Base-by-base conservation (phyloP, 2,113 vertebrate genomes). In the Cervus canadensis region DNA sequence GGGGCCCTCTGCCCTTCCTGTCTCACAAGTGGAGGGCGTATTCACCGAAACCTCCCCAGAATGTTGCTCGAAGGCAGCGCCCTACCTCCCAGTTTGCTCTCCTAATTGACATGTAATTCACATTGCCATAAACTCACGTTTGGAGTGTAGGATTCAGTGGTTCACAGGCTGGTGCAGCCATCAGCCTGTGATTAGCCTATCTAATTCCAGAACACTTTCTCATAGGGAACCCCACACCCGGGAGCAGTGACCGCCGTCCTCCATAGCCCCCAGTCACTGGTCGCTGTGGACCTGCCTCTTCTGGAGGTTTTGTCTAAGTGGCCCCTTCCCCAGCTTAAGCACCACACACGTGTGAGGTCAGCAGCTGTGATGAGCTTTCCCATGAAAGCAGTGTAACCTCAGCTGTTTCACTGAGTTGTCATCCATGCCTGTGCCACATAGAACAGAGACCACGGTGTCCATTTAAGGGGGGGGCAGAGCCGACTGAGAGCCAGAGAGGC, bases 221-320 rank as follows among this genome's bases (percentile, higher is more conserved):
- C 6, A 2, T 0, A 21, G 76, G 87, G 87, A 14, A 16, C 54
- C 64, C 33, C 5, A 7, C 6, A 3, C 45, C 36, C 15, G 0
- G 11, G 15, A 78, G 60, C 54, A 4, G 59, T 28, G 45, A 7
- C 21, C 62, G 7, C 26, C 7, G 0, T 8, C 17, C 15, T 25
- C 28, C 19, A 4, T 33, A 1, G 19, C 25, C 33, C 45, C 23
- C 8, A 3, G 6, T 11, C 62, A 21, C 19, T 28, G 25, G 74
- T 25, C 10, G 16, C 36, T 45, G 0, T 81, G 60, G 36, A 3
- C 36, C 52, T 56, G 48, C 45, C 57, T 57, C 1, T n/a, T 28
- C 12, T 15, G 50, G 10, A 9, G 15, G 1, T 33, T 74, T 21
- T 33, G 15, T 89, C 23, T 45, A 28, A 59, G 2, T 6, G 57